Evolutionary conservation across 2,113 vertebrate genomes (phyloP), one percentile per base, ranked within the genome.

Genomic region (Ageneiosus marmoratus): DNA sequence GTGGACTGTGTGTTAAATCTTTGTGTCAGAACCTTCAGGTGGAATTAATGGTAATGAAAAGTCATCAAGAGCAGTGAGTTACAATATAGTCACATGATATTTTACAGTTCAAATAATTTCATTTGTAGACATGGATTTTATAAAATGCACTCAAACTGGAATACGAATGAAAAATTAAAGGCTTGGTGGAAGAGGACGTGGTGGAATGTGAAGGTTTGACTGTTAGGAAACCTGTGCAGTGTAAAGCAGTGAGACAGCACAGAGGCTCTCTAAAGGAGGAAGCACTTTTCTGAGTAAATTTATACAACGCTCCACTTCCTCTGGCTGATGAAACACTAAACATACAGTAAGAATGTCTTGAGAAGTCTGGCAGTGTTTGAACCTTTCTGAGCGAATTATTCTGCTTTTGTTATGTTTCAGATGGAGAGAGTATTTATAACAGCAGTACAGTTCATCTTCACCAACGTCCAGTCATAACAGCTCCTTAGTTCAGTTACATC

Each of bases 201-300:
- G 41, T 32, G 50, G 55, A 27, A 46, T 60, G 46, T 37, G 20
- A 74, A 27, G 16, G 41, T 63, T 44, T 79, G 65, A 72, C 18
- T 27, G 13, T 15, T 18, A 27, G 29, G 79, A 55, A 84, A 75
- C 46, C 51, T 37, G 58, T 65, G 24, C 60, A 51, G 44, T 73
- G 69, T 73, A 48, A 73, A 27, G 41, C 48, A 75, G 48, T 87
- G 76, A 87, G 9, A 82, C 53, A 79, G 75, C 29, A 44, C 86
- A 87, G 86, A 85, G 70, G 9, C 46, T 24, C 78, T 87, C 6
- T 46, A 16, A 80, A 18, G 78, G 48, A 85, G 84, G 86, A 88
- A 88, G 76, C 73, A 63, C 75, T 85, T 87, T 29, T 72, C 55
- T 72, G 48, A 84, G 55, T 87, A 80, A 87, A 89, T 84, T 78